Conservation (phyloP, 2,797 vertebrate genomes). For the Cebuella pygmaea region DNA sequence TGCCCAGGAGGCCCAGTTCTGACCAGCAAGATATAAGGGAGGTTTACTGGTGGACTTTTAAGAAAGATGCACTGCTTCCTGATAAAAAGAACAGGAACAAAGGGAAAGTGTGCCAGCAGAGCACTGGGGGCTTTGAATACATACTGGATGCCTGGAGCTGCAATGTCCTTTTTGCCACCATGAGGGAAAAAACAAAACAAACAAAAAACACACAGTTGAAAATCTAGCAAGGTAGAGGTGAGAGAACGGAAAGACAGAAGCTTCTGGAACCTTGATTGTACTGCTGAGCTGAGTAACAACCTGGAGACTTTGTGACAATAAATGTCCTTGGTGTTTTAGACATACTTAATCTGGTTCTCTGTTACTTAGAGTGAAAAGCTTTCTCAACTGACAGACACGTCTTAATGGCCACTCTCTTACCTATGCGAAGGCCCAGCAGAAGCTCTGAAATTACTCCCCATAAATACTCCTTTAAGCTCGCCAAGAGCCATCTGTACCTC, state of each 20-base stretch:
- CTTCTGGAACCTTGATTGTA: neutral
- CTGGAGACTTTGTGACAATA: neutral
- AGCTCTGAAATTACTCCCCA: slow-evolving; percentile 47
- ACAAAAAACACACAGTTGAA: neutral
- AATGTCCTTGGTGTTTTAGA: slow-evolving; percentile 35
- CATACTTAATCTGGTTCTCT: slow-evolving; percentile 43
- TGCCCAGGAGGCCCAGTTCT: neutral
- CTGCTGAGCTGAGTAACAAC: neutral
- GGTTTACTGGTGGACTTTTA: neutral
- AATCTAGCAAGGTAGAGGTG: neutral
- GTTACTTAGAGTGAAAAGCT: slow-evolving; percentile 73
- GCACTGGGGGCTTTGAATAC: neutral
- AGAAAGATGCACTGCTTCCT: neutral
- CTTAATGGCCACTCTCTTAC: slow-evolving; percentile 67
- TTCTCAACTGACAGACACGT: slow-evolving; percentile 47
- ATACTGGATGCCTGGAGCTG: neutral
- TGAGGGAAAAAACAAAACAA: neutral
- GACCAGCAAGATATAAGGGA: neutral
- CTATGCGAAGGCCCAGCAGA: slow-evolving; percentile 55
- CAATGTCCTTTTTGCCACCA: neutral
- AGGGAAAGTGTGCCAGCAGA: neutral
- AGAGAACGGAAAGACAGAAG: neutral
- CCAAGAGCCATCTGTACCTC: neutral
- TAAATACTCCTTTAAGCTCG: slow-evolving; percentile 56
- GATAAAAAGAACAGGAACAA: neutral